These are phyloP conservation scores for Drosophila demipolita DNA, from an alignment of 2,888 invertebrate species.

Conservation along the genomic window DNA sequence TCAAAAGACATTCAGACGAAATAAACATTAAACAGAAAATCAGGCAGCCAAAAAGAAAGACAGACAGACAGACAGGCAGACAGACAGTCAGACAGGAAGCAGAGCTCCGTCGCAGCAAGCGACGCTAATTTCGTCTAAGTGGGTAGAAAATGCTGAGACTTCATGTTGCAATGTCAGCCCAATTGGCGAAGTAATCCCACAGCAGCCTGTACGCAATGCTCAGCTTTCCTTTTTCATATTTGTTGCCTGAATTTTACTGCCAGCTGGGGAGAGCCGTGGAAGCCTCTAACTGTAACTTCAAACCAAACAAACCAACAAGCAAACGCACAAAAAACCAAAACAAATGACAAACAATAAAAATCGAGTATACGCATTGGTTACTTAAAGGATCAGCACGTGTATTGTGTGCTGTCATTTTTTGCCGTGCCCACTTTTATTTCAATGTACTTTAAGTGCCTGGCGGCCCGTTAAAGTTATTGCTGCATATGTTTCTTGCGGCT, in stretches of 20 bases:
- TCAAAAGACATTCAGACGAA: slow-evolving; percentile 62
- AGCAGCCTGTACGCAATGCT: slow-evolving; percentile 40
- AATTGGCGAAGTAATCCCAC: slow-evolving; percentile 46
- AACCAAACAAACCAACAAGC: slow-evolving; percentile 25
- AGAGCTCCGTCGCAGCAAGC: slow-evolving; percentile 10
- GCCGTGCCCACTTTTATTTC: slow-evolving; percentile 22
- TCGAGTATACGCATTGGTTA: slow-evolving; percentile 75
- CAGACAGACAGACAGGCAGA: slow-evolving; percentile 10
- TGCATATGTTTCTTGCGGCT: slow-evolving; percentile 52
- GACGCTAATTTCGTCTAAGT: slow-evolving; percentile 73
- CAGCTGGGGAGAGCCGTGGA: slow-evolving; percentile 42
- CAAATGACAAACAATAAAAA: slow-evolving; percentile 78
- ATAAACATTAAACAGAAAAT: slow-evolving; percentile 30
- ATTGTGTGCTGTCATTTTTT: slow-evolving; percentile 7
- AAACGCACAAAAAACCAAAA: slow-evolving; percentile 29
- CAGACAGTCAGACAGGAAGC: background rate
- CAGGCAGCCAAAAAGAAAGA: slow-evolving; percentile 7
- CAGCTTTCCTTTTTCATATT: slow-evolving; percentile 63
- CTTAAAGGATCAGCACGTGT: slow-evolving; percentile 66
- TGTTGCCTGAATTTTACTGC: slow-evolving; percentile 57
- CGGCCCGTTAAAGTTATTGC: slow-evolving; percentile 64
- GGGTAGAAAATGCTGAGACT: slow-evolving; percentile 72
- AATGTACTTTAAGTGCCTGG: slow-evolving; percentile 51
- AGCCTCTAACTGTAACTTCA: slow-evolving; percentile 22
- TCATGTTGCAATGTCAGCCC: slow-evolving; percentile 60